Evolutionary conservation across 2,113 vertebrate genomes (phyloP).

Genomic region (Gallinago undulata): DNA sequence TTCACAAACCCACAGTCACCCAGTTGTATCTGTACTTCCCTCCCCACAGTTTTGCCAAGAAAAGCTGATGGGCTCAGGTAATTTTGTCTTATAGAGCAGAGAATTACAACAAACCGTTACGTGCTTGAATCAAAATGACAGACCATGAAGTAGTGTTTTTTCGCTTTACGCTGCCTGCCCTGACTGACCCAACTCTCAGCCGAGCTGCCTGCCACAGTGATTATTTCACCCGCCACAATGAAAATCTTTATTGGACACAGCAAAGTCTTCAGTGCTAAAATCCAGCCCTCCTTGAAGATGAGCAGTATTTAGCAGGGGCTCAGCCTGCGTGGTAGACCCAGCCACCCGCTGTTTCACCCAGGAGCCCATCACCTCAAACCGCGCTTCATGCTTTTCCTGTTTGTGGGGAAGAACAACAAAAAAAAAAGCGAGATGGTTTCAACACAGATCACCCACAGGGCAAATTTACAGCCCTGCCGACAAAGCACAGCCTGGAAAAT

Average conservation of each 20-base stretch:
- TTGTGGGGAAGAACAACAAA: neutral
- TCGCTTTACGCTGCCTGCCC: neutral
- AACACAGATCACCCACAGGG: neutral
- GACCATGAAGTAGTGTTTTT: conserved; percentile 61
- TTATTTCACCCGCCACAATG: conserved; percentile 41
- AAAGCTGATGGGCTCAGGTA: conserved; percentile 21
- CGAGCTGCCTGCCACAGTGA: conserved; percentile 46
- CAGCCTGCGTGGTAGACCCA: neutral
- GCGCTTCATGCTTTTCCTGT: neutral
- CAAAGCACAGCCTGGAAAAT: neutral
- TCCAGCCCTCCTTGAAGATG: neutral
- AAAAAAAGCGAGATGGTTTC: neutral
- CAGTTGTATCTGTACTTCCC: neutral
- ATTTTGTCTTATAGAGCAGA: conserved; percentile 22
- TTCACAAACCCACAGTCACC: neutral
- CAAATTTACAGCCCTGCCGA: neutral
- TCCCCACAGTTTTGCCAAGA: neutral
- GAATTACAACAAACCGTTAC: conserved; percentile 1
- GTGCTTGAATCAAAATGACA: conserved; percentile 67
- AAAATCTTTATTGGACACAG: conserved; percentile 33
- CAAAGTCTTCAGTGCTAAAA: conserved; percentile 16
- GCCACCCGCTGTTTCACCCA: accelerated
- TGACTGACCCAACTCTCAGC: conserved; percentile 22
- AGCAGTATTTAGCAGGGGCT: neutral
- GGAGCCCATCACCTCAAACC: neutral